Percentiles rank a stretch among this genome's conserved stretches.
phyloP scores from a whole-genome alignment of 2,888 invertebrate species.

The Automeris io region DNA sequence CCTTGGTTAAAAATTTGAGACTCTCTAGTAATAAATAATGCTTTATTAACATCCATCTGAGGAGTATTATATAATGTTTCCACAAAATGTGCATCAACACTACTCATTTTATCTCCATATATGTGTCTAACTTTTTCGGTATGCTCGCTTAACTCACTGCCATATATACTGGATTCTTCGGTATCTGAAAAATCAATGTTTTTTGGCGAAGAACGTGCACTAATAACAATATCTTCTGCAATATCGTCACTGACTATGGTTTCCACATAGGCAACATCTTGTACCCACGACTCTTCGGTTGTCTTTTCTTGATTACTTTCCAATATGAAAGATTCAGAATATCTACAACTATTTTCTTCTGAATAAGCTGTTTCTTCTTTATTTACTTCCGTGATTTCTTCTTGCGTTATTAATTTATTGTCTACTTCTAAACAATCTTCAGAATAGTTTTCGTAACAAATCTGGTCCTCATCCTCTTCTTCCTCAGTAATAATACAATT shows the following conservation, averaged over 20 bases:
- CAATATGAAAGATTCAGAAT: slow-evolving; percentile 26
- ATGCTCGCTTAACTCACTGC: slow-evolving; percentile 31
- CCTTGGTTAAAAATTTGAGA: slow-evolving; percentile 17
- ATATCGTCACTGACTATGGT: slow-evolving; percentile 65
- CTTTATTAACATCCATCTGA: slow-evolving; percentile 57
- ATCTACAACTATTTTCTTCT: slow-evolving; percentile 21
- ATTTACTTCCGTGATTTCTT: slow-evolving; percentile 9
- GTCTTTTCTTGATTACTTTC: slow-evolving; percentile 34
- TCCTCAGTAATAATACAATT: slow-evolving; percentile 56
- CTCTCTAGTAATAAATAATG: slow-evolving; percentile 26
- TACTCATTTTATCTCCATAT: slow-evolving; percentile 49
- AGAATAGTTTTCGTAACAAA: slow-evolving; percentile 45
- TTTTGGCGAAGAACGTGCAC: slow-evolving; percentile 37
- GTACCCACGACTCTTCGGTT: slow-evolving; percentile 55
- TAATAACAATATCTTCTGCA: slow-evolving; percentile 50
- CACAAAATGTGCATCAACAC: slow-evolving; percentile 44
- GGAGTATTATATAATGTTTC: slow-evolving; percentile 56
- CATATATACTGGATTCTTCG: slow-evolving; percentile 20
- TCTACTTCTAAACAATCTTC: slow-evolving; percentile 35
- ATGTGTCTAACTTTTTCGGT: slow-evolving; percentile 44
- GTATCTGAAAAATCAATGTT: slow-evolving; percentile 21
- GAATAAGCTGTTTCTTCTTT: slow-evolving; percentile 8
- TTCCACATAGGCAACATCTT: slow-evolving; percentile 64
- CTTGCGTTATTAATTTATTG: slow-evolving; percentile 18
- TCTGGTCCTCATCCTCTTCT: slow-evolving; percentile 41